A percentile compares a stretch with the other conserved stretches of the same genome.
Evolutionary conservation across 2,888 invertebrate genomes (phyloP).

Genomic region (Brachylomia viminalis): DNA sequence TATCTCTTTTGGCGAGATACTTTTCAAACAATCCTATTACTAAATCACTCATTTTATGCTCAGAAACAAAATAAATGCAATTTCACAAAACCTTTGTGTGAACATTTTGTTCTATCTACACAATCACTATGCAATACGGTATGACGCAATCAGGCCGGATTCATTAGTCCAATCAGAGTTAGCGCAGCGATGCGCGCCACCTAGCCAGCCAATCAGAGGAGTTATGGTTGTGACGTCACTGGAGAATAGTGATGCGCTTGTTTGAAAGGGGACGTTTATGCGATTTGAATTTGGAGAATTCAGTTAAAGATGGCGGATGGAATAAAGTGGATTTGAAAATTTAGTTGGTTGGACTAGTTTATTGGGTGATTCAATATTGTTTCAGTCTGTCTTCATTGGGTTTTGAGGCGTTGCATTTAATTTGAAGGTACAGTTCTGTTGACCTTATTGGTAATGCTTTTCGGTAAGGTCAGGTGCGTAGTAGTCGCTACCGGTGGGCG

Average conservation of each 20-base stretch:
- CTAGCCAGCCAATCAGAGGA: constrained; percentile 71
- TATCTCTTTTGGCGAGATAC: background rate
- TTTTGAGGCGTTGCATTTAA: background rate
- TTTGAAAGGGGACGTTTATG: constrained; percentile 43
- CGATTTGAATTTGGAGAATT: constrained; percentile 58
- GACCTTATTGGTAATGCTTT: background rate
- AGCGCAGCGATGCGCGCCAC: constrained; percentile 66
- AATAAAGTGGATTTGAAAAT: constrained; percentile 22
- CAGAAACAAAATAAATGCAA: constrained; percentile 30
- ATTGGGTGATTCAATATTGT: background rate
- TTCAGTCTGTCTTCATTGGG: background rate
- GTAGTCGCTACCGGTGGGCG: background rate
- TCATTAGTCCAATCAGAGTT: constrained; percentile 78
- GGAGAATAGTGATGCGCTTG: constrained; percentile 61
- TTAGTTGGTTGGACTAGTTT: constrained; percentile 26
- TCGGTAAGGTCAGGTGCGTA: background rate
- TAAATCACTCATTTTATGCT: constrained; percentile 1
- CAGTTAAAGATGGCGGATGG: constrained; percentile 46
- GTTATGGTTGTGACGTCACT: constrained; percentile 64
- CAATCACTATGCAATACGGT: constrained; percentile 57
- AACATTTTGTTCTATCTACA: constrained; percentile 48
- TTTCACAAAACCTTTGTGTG: constrained; percentile 45
- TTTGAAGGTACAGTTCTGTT: background rate
- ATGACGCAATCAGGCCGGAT: constrained; percentile 72
- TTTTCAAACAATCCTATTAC: background rate